Conservation (phyloP, 2,113 vertebrate genomes). For the Craseonycteris thonglongyai region DNA sequence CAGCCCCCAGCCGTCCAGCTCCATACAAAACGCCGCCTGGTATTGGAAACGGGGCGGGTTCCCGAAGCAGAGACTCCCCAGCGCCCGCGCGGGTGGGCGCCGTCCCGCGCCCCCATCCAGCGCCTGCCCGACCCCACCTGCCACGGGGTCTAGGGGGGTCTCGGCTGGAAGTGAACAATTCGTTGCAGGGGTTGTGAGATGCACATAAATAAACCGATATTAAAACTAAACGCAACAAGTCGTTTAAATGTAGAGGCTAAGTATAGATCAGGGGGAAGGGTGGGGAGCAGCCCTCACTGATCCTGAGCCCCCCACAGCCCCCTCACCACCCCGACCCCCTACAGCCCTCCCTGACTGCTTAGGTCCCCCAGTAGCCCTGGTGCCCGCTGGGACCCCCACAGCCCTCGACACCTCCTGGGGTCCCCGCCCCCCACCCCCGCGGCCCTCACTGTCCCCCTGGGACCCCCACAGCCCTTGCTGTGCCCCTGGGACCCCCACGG, state of each 20-base stretch:
- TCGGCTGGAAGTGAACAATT: background rate
- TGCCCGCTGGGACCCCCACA: too few relatives aligned
- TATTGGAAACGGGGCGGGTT: too few relatives aligned
- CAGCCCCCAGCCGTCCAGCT: too few relatives aligned
- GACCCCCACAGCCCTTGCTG: too few relatives aligned
- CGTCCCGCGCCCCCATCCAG: too few relatives aligned
- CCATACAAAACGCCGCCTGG: too few relatives aligned
- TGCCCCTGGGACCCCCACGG: too few relatives aligned
- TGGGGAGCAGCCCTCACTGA: background rate
- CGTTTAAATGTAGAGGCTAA: rapidly evolving
- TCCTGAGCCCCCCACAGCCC: background rate
- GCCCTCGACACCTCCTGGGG: background rate
- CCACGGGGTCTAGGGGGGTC: background rate
- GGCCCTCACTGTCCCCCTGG: background rate
- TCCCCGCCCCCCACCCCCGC: background rate
- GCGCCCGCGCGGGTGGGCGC: too few relatives aligned
- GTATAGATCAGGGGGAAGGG: rapidly evolving
- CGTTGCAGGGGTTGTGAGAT: too few relatives aligned
- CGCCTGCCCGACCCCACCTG: too few relatives aligned
- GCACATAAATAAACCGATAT: background rate
- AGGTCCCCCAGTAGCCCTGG: too few relatives aligned
- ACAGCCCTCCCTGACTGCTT: background rate
- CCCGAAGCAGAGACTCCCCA: too few relatives aligned
- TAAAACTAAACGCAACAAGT: background rate
- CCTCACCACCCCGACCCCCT: background rate